These are phyloP conservation scores for Auanema freiburgensis DNA, from an alignment of 2,888 invertebrate genomes.

Conservation along the genomic window DNA sequence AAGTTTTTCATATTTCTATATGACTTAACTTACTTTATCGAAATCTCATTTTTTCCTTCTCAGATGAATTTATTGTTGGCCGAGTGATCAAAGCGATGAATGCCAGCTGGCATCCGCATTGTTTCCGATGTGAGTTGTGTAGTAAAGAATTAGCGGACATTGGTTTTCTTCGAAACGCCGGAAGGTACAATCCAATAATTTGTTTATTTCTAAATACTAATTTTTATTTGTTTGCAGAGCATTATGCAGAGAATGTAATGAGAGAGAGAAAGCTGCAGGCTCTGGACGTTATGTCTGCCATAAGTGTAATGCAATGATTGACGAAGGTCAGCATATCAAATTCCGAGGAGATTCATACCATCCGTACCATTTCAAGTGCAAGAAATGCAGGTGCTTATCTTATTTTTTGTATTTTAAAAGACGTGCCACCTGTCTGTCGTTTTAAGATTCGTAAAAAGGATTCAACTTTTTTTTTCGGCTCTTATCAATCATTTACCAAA, in stretches of 20 bases:
- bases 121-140: constrained; percentile 95
- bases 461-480: constrained; percentile 1
- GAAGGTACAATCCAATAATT: constrained; percentile 67
- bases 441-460: background rate
- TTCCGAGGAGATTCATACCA: constrained; percentile 89
- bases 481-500: background rate
- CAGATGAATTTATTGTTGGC: constrained; percentile 88
- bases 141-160: constrained; percentile 87
- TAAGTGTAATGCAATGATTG: constrained; percentile 71
- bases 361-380: constrained; percentile 98
- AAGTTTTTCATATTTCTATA: constrained; percentile 66
- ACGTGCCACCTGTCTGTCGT: background rate
- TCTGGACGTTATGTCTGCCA: constrained; percentile 83
- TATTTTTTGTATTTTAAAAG: background rate
- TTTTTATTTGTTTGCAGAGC: constrained; percentile 68
- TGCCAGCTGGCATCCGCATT: constrained; percentile 95
- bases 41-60: constrained; percentile 15
- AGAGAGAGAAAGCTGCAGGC: constrained; percentile 89
- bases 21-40: constrained; percentile 1
- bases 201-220: constrained; percentile 4
- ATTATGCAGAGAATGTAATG: constrained; percentile 93
- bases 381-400: constrained; percentile 68
- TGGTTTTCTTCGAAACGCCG: constrained; percentile 82
- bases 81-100: constrained; percentile 99
- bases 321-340: constrained; percentile 69